Evolutionary conservation across 1,140 invertebrate genomes (phyloP), one percentile per base, ranked within the genome.

Genomic region (Hetaerina americana): DNA sequence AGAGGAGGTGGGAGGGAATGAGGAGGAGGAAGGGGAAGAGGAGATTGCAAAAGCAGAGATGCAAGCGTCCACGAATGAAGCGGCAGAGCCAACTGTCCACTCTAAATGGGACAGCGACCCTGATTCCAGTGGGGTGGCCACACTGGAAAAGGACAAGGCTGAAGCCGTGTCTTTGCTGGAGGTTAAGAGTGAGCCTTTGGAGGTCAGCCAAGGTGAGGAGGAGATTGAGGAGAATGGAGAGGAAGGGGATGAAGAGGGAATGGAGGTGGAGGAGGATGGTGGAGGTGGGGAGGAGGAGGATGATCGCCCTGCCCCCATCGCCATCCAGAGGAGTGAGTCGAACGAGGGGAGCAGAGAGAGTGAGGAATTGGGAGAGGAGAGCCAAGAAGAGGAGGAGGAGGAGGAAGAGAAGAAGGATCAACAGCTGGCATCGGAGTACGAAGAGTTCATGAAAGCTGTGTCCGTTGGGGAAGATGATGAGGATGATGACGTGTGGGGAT

Each of bases 361-460:
- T n/a, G 28, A 27, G n/a, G 26, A 69, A 5, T 5, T 27, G 8
- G 28, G 68, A 5, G 22, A 31, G 18, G 28, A 70, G 27, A 26
- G 49, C 40, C 25, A 24, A 6, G 22, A 70, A 40, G 40, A 49
- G 29, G 49, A 66, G 12, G 10, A 26, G 40, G 66, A 71, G 24
- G 29, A 27, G 24, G 68, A 72, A 25, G 68, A 66, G 3, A 67
- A 70, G 71, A 70, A 69, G 10, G 73, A 72, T 70, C 70, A 73
- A 29, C 49, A 72, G 27, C 71, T 72, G 5, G 71, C 66, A 49
- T 29, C 66, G 12, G 71, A 68, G 18, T 72, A 72, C 57, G 71
- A 72, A 28, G 71, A 72, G 40, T 72, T 72, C 31, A 72, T 72
- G 28, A 72, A 72, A 27, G 71, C 71, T 12, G 66, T 72, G 26